phyloP scores from a whole-genome alignment of 1,140 invertebrate genomes.

The Apocrypta bakeri region DNA sequence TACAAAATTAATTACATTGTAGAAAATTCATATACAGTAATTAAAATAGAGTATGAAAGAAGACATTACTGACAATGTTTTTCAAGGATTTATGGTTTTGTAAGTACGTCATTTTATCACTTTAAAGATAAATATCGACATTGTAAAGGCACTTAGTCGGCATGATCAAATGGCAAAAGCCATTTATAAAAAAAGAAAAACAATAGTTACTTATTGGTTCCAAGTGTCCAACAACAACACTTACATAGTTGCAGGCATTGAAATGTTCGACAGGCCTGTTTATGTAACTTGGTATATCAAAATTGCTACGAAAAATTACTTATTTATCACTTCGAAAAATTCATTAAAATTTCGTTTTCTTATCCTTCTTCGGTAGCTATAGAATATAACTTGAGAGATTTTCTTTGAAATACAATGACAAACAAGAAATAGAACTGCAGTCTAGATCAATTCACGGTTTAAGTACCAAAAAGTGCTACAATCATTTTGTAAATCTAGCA shows the following conservation, averaged over 20 bases:
- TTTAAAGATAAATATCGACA: slow-evolving; percentile 39
- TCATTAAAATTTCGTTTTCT: not conserved
- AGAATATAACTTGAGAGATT: not conserved
- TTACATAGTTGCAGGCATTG: not conserved
- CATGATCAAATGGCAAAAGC: slow-evolving; percentile 27
- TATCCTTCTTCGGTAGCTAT: not conserved
- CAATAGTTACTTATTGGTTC: slow-evolving; percentile 20
- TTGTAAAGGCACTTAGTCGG: slow-evolving; percentile 47
- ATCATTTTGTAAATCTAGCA: not conserved
- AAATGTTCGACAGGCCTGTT: not conserved
- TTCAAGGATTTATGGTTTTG: slow-evolving; percentile 4
- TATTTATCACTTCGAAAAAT: slow-evolving; percentile 8
- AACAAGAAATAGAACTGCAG: not conserved
- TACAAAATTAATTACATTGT: slow-evolving; percentile 39
- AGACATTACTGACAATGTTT: not conserved
- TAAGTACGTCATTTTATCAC: slow-evolving; percentile 52
- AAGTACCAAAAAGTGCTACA: not conserved
- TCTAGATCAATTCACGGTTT: not conserved
- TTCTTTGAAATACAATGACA: slow-evolving; percentile 4
- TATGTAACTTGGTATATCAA: slow-evolving; percentile 27
- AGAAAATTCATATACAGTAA: not conserved
- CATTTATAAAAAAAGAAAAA: slow-evolving; percentile 17
- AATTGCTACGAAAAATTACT: slow-evolving; percentile 19
- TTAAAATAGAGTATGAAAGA: slow-evolving; percentile 4
- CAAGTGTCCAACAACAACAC: not conserved